Evolutionary conservation across 37 sponge, comb jelly and placozoan species (phyloP).

Genomic region (Corticium candelabrum): DNA sequence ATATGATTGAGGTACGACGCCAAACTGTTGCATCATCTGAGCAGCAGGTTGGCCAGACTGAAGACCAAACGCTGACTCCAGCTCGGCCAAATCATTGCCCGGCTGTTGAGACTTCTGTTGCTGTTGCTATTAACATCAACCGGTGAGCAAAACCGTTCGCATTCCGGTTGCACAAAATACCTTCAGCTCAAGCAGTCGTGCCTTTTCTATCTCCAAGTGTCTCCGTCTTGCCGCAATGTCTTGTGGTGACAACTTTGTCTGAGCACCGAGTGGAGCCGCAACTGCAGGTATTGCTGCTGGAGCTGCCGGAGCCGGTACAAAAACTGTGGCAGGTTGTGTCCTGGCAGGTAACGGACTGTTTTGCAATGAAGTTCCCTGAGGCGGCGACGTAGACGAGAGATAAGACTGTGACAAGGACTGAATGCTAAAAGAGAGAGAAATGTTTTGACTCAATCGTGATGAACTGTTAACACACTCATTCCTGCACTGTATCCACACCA

Average conservation of each 20-base stretch:
- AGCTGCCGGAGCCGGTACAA: background rate
- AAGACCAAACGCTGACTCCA: background rate
- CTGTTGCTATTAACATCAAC: background rate
- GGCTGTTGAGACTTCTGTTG: background rate
- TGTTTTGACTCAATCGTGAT: too few relatives aligned
- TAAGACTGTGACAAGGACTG: background rate
- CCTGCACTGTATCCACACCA: too few relatives aligned
- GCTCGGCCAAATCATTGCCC: background rate
- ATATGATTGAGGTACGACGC: too few relatives aligned
- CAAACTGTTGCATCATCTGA: too few relatives aligned
- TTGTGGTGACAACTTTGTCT: background rate
- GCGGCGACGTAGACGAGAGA: background rate
- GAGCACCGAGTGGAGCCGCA: background rate
- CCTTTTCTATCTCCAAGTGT: constrained; percentile 1
- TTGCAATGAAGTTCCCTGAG: too few relatives aligned
- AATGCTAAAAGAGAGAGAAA: too few relatives aligned
- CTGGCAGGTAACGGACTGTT: background rate
- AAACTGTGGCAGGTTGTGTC: background rate
- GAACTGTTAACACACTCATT: too few relatives aligned
- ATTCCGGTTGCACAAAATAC: background rate
- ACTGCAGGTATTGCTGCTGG: background rate
- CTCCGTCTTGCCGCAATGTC: background rate
- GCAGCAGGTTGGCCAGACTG: too few relatives aligned
- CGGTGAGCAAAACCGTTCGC: background rate
- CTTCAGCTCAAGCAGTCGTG: background rate